phyloP scores from a whole-genome alignment of 2,113 vertebrate species.

The Tylochromis polylepis region DNA sequence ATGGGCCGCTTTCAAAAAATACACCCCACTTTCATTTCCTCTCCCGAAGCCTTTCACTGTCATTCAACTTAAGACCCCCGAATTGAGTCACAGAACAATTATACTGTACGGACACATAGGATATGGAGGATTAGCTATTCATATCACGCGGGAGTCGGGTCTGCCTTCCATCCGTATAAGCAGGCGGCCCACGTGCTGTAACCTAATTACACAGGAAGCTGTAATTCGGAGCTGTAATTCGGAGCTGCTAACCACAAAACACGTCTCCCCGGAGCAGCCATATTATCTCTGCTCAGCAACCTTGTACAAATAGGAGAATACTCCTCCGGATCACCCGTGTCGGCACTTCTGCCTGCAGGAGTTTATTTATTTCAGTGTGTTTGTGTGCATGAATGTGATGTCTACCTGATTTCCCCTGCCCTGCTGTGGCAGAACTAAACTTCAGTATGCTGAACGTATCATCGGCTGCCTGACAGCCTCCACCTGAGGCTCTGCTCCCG shows the following conservation, averaged over 20 bases:
- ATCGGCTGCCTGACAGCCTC: background rate
- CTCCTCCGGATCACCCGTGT: background rate
- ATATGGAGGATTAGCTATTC: slow-evolving; percentile 1
- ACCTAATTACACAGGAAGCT: slow-evolving; percentile 21
- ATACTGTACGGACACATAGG: background rate
- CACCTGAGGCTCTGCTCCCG: background rate
- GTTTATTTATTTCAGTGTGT: background rate
- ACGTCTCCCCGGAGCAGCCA: background rate
- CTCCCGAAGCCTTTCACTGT: background rate
- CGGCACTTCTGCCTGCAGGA: background rate
- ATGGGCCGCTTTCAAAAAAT: background rate
- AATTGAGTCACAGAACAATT: background rate
- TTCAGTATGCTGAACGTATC: background rate
- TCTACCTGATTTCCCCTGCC: background rate
- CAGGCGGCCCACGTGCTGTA: slow-evolving; percentile 6
- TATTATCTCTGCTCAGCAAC: slow-evolving; percentile 17
- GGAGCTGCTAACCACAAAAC: slow-evolving; percentile 4
- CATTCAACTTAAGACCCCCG: background rate
- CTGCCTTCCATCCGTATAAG: background rate
- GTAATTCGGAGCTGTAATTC: slow-evolving; percentile 11
- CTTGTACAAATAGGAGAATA: background rate
- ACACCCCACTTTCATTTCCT: background rate
- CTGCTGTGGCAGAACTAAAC: background rate
- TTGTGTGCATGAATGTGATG: background rate
- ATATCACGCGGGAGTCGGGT: background rate